These are phyloP conservation scores for Drosophila ustulata DNA, from an alignment of 2,888 invertebrate genomes.

Conservation along the genomic window DNA sequence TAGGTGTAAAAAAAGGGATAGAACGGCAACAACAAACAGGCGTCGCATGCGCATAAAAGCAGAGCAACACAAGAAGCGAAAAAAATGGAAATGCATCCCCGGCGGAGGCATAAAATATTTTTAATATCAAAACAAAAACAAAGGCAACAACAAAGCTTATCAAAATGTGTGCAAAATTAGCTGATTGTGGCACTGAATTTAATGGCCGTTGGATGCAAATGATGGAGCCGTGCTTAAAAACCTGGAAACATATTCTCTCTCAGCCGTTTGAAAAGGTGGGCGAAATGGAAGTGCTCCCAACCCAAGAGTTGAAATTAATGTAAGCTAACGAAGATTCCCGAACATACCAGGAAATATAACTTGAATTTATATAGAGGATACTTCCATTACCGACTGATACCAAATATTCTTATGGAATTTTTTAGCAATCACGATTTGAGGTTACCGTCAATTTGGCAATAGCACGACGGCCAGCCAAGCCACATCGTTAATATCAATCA, in stretches of 20 bases:
- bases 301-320: not conserved
- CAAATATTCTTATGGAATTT: constrained; percentile 8
- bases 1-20: constrained; percentile 49
- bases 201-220: constrained; percentile 33
- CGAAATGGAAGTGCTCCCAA: not conserved
- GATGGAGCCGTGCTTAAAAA: constrained; percentile 59
- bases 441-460: constrained; percentile 48
- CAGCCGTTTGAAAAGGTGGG: constrained; percentile 1
- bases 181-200: constrained; percentile 57
- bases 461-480: constrained; percentile 20
- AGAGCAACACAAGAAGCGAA: constrained; percentile 10
- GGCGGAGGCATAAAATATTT: constrained; percentile 52
- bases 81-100: constrained; percentile 33
- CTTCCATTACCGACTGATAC: no score
- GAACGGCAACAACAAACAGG: constrained; percentile 10
- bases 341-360: not conserved
- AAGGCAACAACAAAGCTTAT: constrained; percentile 58
- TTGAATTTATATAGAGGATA: not conserved
- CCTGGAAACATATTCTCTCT: constrained; percentile 58
- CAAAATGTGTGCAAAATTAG: constrained; percentile 78
- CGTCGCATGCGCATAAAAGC: constrained; percentile 68
- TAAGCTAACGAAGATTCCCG: not conserved
- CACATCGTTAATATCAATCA: constrained; percentile 68
- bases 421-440: constrained; percentile 33
- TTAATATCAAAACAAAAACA: constrained; percentile 48